A percentile compares a stretch with the other conserved stretches of the same genome.
These are phyloP conservation scores for Drosophila kurseongensis DNA, from an alignment of 1,140 invertebrate genomes.

Conservation along the genomic window DNA sequence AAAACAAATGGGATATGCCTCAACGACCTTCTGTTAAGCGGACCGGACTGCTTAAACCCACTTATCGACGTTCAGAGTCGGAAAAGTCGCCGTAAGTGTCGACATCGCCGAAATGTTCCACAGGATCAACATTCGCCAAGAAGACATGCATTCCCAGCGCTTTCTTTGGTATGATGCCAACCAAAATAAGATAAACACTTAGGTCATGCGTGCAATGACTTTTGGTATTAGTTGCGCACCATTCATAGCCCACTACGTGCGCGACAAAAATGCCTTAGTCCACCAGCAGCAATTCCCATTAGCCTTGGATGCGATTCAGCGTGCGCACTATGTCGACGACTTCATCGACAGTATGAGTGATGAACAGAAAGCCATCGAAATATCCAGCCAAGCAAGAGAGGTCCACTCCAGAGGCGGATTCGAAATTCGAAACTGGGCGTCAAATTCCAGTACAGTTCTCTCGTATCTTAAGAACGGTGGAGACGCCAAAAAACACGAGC, in stretches of 20 bases:
- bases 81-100: slow-evolving; percentile 1
- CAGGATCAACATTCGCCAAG: slow-evolving; percentile 4
- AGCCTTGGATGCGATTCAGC: neutral
- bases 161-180: neutral
- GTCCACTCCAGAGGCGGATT: no score
- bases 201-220: neutral
- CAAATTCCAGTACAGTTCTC: no score
- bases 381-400: no score
- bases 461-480: no score
- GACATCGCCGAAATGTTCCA: slow-evolving; percentile 8
- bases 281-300: slow-evolving; percentile 1
- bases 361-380: no score
- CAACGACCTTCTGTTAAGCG: slow-evolving; percentile 1
- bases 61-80: slow-evolving; percentile 1
- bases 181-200: neutral
- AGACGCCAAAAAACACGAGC: no score
- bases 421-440: no score
- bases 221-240: neutral
- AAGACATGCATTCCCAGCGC: slow-evolving; percentile 1
- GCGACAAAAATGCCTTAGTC: neutral
- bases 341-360: no score
- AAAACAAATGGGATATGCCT: slow-evolving; percentile 5
- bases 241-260: no score
- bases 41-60: neutral
- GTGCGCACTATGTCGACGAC: neutral